phyloP scores from a whole-genome alignment of 2,888 invertebrate species.

The Lasioglossum morio region DNA sequence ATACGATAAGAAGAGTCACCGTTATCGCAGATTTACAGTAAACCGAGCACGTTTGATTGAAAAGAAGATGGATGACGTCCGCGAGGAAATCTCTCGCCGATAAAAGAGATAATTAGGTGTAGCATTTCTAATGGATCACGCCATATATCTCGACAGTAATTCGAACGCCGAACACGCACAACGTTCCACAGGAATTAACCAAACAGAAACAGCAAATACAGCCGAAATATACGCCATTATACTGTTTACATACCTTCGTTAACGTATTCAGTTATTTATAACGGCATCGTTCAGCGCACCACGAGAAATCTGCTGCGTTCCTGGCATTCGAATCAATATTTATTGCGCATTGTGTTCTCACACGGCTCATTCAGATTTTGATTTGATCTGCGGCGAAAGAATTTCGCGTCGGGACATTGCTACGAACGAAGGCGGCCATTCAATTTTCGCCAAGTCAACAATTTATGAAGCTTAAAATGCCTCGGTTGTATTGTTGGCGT shows the following conservation, averaged over 20 bases:
- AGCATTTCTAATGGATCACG: background rate
- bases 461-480: constrained; percentile 58
- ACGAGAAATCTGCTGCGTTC: constrained; percentile 1
- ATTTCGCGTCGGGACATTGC: constrained; percentile 7
- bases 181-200: constrained; percentile 26
- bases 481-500: constrained; percentile 18
- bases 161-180: constrained; percentile 11
- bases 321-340: constrained; percentile 20
- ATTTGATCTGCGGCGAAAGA: constrained; percentile 34
- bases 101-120: constrained; percentile 17
- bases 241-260: constrained; percentile 39
- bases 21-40: background rate
- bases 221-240: constrained; percentile 32
- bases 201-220: constrained; percentile 37
- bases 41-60: background rate
- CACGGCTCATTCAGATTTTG: constrained; percentile 27
- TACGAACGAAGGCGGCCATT: constrained; percentile 1
- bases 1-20: background rate
- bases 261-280: constrained; percentile 42
- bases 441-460: constrained; percentile 56
- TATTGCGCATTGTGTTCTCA: constrained; percentile 14
- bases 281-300: background rate
- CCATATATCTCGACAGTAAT: constrained; percentile 24
- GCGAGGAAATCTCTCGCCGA: background rate
- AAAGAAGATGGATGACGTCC: background rate